A percentile compares a stretch with the other conserved stretches of the same genome.
Conservation (phyloP, 1,140 invertebrate species). For the Meloidogyne hapla region DNA sequence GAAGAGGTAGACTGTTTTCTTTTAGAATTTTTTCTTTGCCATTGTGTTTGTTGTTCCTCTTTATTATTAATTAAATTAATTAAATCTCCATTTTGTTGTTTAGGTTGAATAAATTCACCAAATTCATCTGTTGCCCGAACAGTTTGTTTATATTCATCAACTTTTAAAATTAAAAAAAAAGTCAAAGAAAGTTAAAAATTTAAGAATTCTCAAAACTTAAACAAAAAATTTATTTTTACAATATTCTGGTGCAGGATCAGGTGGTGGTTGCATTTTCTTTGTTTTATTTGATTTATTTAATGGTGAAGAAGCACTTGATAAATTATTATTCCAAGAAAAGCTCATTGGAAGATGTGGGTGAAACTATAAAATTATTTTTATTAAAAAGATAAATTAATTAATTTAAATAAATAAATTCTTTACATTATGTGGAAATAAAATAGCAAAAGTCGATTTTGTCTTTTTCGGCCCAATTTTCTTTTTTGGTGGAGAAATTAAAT, state of each 20-base stretch:
- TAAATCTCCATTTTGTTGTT: neutral
- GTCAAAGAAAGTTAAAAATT: neutral
- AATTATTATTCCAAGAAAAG: conserved; percentile 23
- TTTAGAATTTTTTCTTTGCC: conserved; percentile 9
- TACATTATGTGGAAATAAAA: conserved; percentile 6
- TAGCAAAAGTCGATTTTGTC: conserved; percentile 23
- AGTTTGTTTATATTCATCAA: conserved; percentile 6
- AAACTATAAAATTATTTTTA: conserved; percentile 6
- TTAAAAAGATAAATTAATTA: too few relatives aligned
- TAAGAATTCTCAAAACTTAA: too few relatives aligned
- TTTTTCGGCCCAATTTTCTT: conserved; percentile 17
- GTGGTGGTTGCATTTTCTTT: neutral
- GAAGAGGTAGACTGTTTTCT: neutral
- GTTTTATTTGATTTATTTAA: neutral
- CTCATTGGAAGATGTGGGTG: conserved; percentile 17
- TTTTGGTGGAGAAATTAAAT: conserved; percentile 27
- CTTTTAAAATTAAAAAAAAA: neutral
- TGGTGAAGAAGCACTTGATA: neutral
- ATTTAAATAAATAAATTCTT: neutral
- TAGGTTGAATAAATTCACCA: neutral
- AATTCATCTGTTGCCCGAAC: neutral
- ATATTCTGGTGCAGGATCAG: neutral
- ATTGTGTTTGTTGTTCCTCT: too few relatives aligned
- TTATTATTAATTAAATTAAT: neutral
- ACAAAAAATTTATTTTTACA: too few relatives aligned